A percentile compares a stretch with the other conserved stretches of the same genome.
These are phyloP conservation scores for Plagodis pulveraria DNA, from an alignment of 2,888 invertebrate species.

Conservation along the genomic window DNA sequence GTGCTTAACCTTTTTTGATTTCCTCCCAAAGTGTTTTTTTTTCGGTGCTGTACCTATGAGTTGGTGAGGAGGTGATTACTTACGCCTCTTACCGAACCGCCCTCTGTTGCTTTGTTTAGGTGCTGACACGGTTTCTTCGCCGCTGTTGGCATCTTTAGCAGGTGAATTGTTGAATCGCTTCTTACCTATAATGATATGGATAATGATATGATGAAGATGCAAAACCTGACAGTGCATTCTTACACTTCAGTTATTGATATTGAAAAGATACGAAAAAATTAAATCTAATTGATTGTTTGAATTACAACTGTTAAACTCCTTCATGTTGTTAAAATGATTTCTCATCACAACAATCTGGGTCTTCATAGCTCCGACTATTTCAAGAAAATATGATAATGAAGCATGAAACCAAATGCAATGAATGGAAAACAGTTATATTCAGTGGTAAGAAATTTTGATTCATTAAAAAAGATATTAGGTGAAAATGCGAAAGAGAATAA, in stretches of 20 bases:
- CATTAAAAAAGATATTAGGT: too few species aligned
- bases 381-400: too few species aligned
- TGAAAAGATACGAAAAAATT: too few species aligned
- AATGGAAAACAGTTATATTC: too few species aligned
- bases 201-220: conserved; percentile 16
- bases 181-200: conserved; percentile 52
- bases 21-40: conserved; percentile 17
- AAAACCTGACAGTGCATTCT: neutral
- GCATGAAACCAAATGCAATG: too few species aligned
- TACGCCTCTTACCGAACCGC: conserved; percentile 73
- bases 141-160: conserved; percentile 57
- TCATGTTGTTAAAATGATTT: too few species aligned
- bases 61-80: conserved; percentile 44
- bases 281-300: too few species aligned
- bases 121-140: conserved; percentile 58
- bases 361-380: too few species aligned
- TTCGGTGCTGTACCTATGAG: conserved; percentile 32
- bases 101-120: conserved; percentile 64
- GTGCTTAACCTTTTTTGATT: conserved; percentile 7
- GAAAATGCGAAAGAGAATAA: too few species aligned
- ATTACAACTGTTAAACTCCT: too few species aligned
- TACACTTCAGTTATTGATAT: neutral
- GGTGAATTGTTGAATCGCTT: conserved; percentile 65
- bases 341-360: too few species aligned
- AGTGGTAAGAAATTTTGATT: too few species aligned